Conservation (phyloP, 2,113 vertebrate species). For the Ammospiza caudacuta region DNA sequence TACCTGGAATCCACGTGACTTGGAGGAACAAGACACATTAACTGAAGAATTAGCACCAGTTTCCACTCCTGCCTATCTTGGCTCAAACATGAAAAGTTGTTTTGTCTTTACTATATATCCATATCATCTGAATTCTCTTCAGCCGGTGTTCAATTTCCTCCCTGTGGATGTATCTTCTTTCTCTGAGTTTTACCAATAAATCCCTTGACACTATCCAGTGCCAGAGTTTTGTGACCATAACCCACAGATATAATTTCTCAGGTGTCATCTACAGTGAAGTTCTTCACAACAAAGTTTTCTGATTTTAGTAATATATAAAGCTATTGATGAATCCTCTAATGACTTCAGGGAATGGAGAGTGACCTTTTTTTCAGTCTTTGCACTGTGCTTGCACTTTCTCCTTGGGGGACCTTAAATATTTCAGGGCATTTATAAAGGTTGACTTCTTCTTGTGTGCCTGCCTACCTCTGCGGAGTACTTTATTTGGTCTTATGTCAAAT, state of each 20-base stretch:
- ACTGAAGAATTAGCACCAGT: background rate
- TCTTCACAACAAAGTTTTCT: background rate
- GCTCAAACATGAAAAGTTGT: background rate
- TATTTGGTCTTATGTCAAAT: constrained; percentile 25
- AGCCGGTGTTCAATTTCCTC: background rate
- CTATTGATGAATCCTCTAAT: background rate
- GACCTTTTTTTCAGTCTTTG: background rate
- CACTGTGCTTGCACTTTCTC: background rate
- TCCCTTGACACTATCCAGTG: background rate
- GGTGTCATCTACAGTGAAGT: background rate
- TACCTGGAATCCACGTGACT: background rate
- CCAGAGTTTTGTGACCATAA: background rate
- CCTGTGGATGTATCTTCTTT: background rate
- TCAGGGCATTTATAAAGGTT: background rate
- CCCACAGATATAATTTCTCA: background rate
- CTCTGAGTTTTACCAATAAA: background rate
- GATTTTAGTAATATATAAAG: background rate
- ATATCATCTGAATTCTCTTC: background rate
- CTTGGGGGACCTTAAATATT: background rate
- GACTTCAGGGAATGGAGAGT: background rate
- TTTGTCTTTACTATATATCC: background rate
- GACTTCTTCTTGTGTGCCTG: background rate
- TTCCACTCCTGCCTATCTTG: background rate
- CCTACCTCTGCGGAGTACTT: background rate
- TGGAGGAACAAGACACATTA: background rate